Base-by-base conservation (phyloP, 2,113 vertebrate genomes). In the Poeciliopsis prolifica region DNA sequence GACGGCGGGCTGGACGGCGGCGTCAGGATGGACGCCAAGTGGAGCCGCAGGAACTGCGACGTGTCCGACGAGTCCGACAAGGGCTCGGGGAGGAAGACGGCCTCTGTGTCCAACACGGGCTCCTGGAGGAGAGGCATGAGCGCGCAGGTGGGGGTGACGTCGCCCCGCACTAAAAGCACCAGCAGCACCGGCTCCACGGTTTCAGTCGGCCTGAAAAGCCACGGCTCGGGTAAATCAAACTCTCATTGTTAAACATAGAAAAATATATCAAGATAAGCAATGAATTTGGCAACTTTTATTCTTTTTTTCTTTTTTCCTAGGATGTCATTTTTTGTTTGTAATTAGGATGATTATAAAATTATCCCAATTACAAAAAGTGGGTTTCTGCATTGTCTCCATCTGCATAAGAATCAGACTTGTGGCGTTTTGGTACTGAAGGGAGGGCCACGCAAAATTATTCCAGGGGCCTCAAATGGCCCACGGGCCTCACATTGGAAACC, bases 81-180 rank as follows among this genome's bases (percentile, higher is more conserved):
- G 84, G 96, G 97, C 76, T 97, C 96, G 0, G 96, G 95, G 54
- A 95, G 96, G 89, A 98, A 96, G 93, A 95, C 93, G 58, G 79
- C 96, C 0, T 94, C 95, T 24, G 90, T 96, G 92, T 96, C 97
- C 0, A 97, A 98, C 92, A 99, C 97, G 0, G 97, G 97, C 77
- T 99, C 98, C 3, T 99, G 98, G 98, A 94, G 97, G 86, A 92
- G 97, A 65, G 98, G 98, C 90, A 97, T 98, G 97, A 98, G 94
- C 0, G 94, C 98, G 40, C 97, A 99, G 92, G 96, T 99, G 86
- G 98, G 98, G 92, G 95, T 99, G 91, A 99, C 97, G 4, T 80
- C 95, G 62, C 97, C 98, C 0, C 93, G 97, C 75, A 97, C 97
- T 0, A 99, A 99, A 92, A 91, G 87, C 87, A 88, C 94, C 71